Base-by-base conservation (phyloP, 2,113 vertebrate genomes). In the Takifugu bimaculatus region DNA sequence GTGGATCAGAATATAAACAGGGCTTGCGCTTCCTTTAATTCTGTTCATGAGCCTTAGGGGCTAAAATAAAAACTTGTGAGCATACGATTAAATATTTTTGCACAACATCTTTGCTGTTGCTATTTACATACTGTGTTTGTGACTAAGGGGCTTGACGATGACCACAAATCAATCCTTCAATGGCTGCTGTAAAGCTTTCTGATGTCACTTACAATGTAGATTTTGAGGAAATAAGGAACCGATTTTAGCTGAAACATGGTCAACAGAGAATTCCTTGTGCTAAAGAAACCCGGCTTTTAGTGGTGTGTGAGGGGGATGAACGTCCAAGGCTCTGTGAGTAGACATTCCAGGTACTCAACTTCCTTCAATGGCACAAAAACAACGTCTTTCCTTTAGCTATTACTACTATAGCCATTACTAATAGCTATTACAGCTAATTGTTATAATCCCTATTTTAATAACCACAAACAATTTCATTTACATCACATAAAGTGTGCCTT, bases 241-340 rank as follows among this genome's bases (percentile, higher is more conserved):
- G 15, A 39, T 42, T 50, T 43, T 64, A 5, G 28, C 44, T 48
- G 50, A 45, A 54, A 66, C 29, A 54, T 28, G 43, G 70, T 29
- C 65, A 50, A 76, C 60, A 71, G 67, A 60, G 44, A 42, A 26
- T 60, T 63, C 28, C 63, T 70, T 74, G 44, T 71, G 49, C 53
- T 29, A 2, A 4, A 43, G 20, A 55, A 26, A 39, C 13, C 35
- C 43, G 26, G 51, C 27, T 54, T 20, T 28, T 57, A 52, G 44
- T 29, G 25, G 29, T 57, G 64, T 48, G 14, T 15, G 27, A 35
- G n/a, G 20, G 50, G 15, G 63, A 54, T 26, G 59, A 65, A 49
- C 49, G 1, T 53, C 53, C 29, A 52, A 62, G 59, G 52, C 60
- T 44, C 13, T 61, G 49, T 60, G 42, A 43, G 42, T n/a, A 6